Base-by-base conservation (phyloP, 2,888 invertebrate species). In the Chironomus riparius region DNA sequence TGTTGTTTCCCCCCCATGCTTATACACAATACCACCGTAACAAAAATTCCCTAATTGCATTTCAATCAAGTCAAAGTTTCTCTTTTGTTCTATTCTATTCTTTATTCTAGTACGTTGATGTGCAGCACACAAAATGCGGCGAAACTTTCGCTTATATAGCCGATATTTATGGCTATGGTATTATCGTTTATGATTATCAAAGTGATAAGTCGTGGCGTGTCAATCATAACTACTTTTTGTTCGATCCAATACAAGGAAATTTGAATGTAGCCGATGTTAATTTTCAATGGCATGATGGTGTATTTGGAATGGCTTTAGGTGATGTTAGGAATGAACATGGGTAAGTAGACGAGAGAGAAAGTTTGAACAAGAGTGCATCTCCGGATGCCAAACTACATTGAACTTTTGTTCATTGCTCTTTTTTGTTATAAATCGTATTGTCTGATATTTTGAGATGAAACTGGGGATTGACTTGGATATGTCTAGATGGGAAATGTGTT, bases 281-380 rank as follows among this genome's bases (percentile, higher is more conserved):
- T 81, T 94, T 93, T 87, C 93, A 93, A 81, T 94, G 93, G 93
- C 91, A 91, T 0, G 93, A 94, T 81, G 93, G 93, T 2, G 87
- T 94, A 0, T 93, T 93, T 79, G 91, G 90, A 13, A 81, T 93
- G 78, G 91, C 92, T 2, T 83, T 92, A 12, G 65, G 73, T 3
- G 28, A 65, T 21, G 12, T 47, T 15, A 38, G 15, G 3, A 73
- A 73, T 21, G 73, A 62, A 13, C 12, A 47, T 28, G 73, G 73
- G 73, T 73, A 6, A 70, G 70, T 48, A 15, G 18, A 13, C 10
- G 18, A 56, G 56, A 18, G 56, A 38, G 38, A 38, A 38, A 38
- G 38, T 38, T 56, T 56, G 15, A 56, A 65, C 24, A 65, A 13
- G 65, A 24, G 18, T 21, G 15, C 62, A 62, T 18, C 56, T 15